Conservation (phyloP, 2,888 invertebrate genomes). For the Lypha dubia region DNA sequence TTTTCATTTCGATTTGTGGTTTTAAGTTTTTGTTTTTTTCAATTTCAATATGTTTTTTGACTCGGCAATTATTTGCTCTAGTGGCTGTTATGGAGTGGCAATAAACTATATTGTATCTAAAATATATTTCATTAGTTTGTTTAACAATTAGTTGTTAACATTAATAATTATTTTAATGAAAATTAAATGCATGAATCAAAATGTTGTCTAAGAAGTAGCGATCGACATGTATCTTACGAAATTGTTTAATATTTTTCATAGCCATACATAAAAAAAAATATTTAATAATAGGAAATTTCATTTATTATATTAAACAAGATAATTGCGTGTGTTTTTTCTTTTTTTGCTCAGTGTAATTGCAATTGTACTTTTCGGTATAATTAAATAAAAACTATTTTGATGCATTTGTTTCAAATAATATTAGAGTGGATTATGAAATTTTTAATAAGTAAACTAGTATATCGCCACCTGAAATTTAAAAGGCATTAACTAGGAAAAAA, state of each 20-base stretch:
- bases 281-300: constrained; percentile 41
- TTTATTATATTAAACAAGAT: neutral
- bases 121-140: constrained; percentile 41
- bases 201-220: neutral
- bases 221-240: too few relatives aligned
- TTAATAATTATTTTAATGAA: neutral
- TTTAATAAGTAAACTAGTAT: neutral
- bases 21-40: constrained; percentile 23
- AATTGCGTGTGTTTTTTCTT: constrained; percentile 17
- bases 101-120: constrained; percentile 48
- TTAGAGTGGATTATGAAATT: neutral
- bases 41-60: constrained; percentile 24
- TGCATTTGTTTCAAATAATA: neutral
- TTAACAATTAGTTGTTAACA: constrained; percentile 62
- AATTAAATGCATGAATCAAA: neutral
- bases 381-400: neutral
- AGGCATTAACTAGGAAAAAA: too few relatives aligned
- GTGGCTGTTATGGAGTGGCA: constrained; percentile 58
- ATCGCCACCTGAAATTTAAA: neutral
- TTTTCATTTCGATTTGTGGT: constrained; percentile 58
- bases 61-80: constrained; percentile 65
- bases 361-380: constrained; percentile 19
- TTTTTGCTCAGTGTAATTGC: constrained; percentile 19
- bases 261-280: too few relatives aligned
- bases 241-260: neutral